Evolutionary conservation across 1,140 invertebrate species (phyloP).

Genomic region (Paramacrobiotus metropolitanus): DNA sequence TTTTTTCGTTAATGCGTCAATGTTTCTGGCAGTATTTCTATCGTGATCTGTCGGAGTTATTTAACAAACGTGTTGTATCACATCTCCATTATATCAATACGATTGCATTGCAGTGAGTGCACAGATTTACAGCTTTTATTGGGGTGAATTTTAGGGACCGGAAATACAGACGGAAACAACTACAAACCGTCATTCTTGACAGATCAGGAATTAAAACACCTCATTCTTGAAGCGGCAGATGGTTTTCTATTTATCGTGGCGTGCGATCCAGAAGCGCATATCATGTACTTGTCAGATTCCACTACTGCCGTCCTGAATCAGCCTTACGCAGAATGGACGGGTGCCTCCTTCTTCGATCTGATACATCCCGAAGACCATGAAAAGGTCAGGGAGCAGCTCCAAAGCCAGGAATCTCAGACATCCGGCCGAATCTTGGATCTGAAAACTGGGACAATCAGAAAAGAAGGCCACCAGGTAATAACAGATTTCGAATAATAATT

Average conservation of each 20-base stretch:
- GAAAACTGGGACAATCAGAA: conserved; percentile 94
- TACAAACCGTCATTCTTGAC: conserved; percentile 97
- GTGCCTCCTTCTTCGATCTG: conserved; percentile 75
- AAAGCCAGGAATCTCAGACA: conserved; percentile 84
- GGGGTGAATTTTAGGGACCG: conserved; percentile 42
- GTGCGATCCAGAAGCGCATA: conserved; percentile 41
- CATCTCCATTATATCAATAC: background rate
- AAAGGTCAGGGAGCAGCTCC: conserved; percentile 84
- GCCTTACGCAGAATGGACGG: conserved; percentile 84
- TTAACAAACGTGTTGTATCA: too few relatives aligned
- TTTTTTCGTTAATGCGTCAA: too few relatives aligned
- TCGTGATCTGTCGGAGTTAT: too few relatives aligned
- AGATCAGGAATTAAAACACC: conserved; percentile 93
- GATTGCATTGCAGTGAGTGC: background rate
- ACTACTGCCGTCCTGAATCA: conserved; percentile 92
- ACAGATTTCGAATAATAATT: conserved; percentile 11
- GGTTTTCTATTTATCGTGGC: conserved; percentile 96
- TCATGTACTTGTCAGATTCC: conserved; percentile 96
- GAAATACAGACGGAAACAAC: conserved; percentile 79
- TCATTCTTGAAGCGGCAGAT: conserved; percentile 94
- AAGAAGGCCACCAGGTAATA: conserved; percentile 68
- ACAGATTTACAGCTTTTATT: background rate
- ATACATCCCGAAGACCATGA: conserved; percentile 95
- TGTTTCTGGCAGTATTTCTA: too few relatives aligned
- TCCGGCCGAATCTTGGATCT: conserved; percentile 83